Base-by-base conservation (phyloP, 2,113 vertebrate species). In the Gavialis gangeticus region DNA sequence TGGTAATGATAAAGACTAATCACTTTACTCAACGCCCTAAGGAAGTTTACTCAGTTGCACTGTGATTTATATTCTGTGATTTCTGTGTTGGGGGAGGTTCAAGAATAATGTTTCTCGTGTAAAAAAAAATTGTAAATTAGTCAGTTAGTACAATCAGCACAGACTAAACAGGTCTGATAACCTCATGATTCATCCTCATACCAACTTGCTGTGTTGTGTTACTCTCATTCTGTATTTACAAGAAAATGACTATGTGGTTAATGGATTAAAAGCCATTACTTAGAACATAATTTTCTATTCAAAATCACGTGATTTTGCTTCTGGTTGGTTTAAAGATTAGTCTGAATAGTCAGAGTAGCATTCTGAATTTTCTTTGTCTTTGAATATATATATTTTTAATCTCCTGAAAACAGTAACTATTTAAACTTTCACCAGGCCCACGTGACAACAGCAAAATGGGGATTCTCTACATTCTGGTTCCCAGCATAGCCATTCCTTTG, bases 381-480 rank as follows among this genome's bases (percentile, higher is more conserved):
- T 1, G 2, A 85, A 81, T 57, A 46, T 46, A 46, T 46, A 9
- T 46, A 9, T 46, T 46, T 34, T 34, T 34, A 34, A 24, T 71
- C 21, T 55, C 21, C 85, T 81, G 27, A 79, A 95, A 91, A 28
- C 3, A 81, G 1, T 8, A 16, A 24, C 22, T 16, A 7, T 62
- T 91, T 95, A 30, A 85, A 25, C 95, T 46, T n/a, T 84, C 28
- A 24, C 8, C 97, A 99, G 99, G 98, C 91, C 98, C 98, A 75
- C 98, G 95, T 64, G 99, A 99, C 89, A 98, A 97, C 97, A 98
- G 98, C 91, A 99, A 98, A 97, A 99, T 99, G 98, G 99, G 99
- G 91, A 99, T 99, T 71, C 98, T 99, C 60, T 99, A 99, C 95
- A 99, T 99, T 88, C 88, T 99, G 55, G 99, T 99, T 30, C 99